Evolutionary conservation across 2,888 invertebrate genomes (phyloP).

Genomic region (Tolmerus cingulatus): DNA sequence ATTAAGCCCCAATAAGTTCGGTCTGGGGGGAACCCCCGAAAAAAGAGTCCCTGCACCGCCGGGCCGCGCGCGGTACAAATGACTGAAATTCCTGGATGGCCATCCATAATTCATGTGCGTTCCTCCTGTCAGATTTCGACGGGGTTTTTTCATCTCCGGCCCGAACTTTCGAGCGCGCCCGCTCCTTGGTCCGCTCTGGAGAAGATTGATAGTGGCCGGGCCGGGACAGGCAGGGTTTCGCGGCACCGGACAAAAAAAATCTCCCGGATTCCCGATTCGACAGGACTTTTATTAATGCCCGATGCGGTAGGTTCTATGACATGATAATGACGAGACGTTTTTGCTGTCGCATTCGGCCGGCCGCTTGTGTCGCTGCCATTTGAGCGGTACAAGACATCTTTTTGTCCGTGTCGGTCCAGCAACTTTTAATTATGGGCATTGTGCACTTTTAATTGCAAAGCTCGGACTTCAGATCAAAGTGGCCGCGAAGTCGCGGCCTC

Average conservation of each 20-base stretch:
- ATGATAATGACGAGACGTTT: constrained; percentile 48
- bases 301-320: constrained; percentile 52
- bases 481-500: neutral
- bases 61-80: constrained; percentile 22
- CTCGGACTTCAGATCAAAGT: constrained; percentile 13
- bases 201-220: constrained; percentile 17
- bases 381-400: constrained; percentile 27
- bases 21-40: neutral
- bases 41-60: constrained; percentile 5
- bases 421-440: constrained; percentile 40
- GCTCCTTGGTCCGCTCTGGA: neutral
- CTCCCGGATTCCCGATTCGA: neutral
- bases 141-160: neutral
- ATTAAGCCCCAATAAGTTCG: neutral
- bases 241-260: neutral
- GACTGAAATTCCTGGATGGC: constrained; percentile 9
- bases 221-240: neutral
- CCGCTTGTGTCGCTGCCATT: constrained; percentile 28
- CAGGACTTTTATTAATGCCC: constrained; percentile 50
- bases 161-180: neutral
- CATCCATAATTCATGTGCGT: constrained; percentile 42
- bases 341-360: neutral
- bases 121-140: constrained; percentile 32
- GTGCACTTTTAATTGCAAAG: constrained; percentile 34
- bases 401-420: neutral